A percentile compares a stretch with the other conserved stretches of the same genome.
Evolutionary conservation across 1,140 invertebrate species (phyloP).

Genomic region (Rhopalosiphum padi): DNA sequence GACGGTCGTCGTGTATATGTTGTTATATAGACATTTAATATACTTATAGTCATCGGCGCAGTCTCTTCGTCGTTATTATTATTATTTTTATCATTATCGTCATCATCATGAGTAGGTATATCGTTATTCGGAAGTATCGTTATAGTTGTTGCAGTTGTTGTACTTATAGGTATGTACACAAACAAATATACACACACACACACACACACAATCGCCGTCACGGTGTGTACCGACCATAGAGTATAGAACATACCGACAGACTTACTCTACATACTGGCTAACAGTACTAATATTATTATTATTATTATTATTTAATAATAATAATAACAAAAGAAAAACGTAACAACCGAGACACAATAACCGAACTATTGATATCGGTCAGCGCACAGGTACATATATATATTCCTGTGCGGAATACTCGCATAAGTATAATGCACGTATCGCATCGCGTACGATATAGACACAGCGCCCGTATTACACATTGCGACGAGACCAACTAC

Average conservation of each 20-base stretch:
- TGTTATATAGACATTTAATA: neutral
- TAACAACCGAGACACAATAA: conserved; percentile 39
- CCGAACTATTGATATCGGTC: conserved; percentile 47
- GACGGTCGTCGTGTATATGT: neutral
- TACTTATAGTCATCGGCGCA: neutral
- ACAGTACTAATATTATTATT: neutral
- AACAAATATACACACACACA: neutral
- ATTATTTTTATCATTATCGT: neutral
- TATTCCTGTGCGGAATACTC: neutral
- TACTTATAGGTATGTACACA: neutral
- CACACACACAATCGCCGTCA: neutral
- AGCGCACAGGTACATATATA: neutral
- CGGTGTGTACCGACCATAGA: neutral
- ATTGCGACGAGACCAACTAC: neutral
- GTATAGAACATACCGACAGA: neutral
- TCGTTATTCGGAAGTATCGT: neutral
- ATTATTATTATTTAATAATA: conserved; percentile 31
- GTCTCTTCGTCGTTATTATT: neutral
- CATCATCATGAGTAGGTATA: too few relatives aligned
- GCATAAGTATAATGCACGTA: neutral
- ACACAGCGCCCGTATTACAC: neutral
- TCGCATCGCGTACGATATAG: too few relatives aligned
- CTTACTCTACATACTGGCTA: conserved; percentile 10
- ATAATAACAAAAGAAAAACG: neutral
- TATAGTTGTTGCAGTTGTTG: neutral